phyloP scores from a whole-genome alignment of 2,888 invertebrate species.

The Macrosoma leucophasiata region DNA sequence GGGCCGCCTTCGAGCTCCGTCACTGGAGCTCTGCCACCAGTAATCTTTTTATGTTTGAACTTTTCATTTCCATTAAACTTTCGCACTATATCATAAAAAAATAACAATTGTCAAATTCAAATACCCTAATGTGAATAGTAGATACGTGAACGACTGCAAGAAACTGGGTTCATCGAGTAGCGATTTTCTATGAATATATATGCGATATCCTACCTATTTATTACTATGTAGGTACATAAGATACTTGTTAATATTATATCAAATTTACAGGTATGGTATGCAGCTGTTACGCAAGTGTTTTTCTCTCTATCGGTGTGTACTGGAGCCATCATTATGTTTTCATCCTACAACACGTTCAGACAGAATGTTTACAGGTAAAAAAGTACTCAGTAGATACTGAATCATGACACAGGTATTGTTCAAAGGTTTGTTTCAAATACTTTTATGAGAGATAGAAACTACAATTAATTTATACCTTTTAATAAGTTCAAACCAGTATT shows the following conservation, averaged over 20 bases:
- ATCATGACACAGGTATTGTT: too few species aligned
- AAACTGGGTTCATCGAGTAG: not conserved
- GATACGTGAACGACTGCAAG: not conserved
- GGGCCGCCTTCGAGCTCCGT: too few species aligned
- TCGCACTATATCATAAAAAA: too few species aligned
- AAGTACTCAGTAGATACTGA: too few species aligned
- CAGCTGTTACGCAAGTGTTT: constrained; percentile 87
- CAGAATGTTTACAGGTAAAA: constrained; percentile 82
- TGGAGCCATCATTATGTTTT: constrained; percentile 81
- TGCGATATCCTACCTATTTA: not conserved
- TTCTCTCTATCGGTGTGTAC: constrained; percentile 84
- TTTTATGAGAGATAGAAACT: too few species aligned
- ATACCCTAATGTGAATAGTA: not conserved
- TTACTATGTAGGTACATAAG: not conserved
- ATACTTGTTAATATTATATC: not conserved
- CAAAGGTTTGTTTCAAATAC: too few species aligned
- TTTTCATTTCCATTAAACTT: too few species aligned
- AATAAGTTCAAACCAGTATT: too few species aligned
- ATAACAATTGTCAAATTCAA: too few species aligned
- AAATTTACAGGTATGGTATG: constrained; percentile 82
- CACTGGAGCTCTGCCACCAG: too few species aligned
- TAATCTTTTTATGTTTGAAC: too few species aligned
- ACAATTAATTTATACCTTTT: too few species aligned
- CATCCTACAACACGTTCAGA: constrained; percentile 82
- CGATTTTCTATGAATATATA: not conserved